Percentiles rank a stretch among this genome's conserved stretches.
Evolutionary conservation across 2,888 invertebrate genomes (phyloP).

Genomic region (Drosophila flavopinicola): DNA sequence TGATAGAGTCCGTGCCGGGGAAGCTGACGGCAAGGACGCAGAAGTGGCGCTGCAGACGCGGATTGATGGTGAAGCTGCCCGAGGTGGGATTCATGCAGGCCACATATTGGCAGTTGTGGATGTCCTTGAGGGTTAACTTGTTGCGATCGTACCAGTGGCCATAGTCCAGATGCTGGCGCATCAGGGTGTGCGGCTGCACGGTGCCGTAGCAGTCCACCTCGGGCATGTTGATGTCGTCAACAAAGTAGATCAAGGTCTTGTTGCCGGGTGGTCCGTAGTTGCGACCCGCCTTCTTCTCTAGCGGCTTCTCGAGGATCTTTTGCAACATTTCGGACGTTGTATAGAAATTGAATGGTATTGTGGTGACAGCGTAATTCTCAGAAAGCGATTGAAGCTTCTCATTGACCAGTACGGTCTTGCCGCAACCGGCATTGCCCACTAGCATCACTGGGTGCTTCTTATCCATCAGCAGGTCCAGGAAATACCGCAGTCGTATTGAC

Average conservation of each 20-base stretch:
- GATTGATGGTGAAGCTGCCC: conserved; percentile 98
- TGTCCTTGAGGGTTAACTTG: conserved; percentile 95
- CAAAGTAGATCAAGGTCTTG: conserved; percentile 96
- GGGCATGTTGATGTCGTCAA: conserved; percentile 99
- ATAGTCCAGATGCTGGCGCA: conserved; percentile 97
- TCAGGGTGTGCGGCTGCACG: conserved; percentile 97
- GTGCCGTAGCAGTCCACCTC: conserved; percentile 96
- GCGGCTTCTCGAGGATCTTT: conserved; percentile 95
- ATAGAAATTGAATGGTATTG: conserved; percentile 98
- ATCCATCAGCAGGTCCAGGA: conserved; percentile 94
- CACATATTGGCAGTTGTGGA: conserved; percentile 98
- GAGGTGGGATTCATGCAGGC: conserved; percentile 99
- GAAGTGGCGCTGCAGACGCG: conserved; percentile 95
- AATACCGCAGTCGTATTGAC: conserved; percentile 94
- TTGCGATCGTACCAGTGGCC: conserved; percentile 97
- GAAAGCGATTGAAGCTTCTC: conserved; percentile 90
- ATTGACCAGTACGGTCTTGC: conserved; percentile 94
- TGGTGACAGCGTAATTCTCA: conserved; percentile 94
- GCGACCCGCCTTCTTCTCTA: conserved; percentile 97
- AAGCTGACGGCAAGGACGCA: conserved; percentile 94
- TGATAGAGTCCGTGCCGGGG: conserved; percentile 91
- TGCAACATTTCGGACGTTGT: conserved; percentile 97
- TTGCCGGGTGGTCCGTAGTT: conserved; percentile 98
- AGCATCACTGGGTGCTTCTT: conserved; percentile 96
- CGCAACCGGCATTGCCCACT: conserved; percentile 96